Conservation (phyloP, 2,888 invertebrate genomes). For the Drosophila trichaetosa region DNA sequence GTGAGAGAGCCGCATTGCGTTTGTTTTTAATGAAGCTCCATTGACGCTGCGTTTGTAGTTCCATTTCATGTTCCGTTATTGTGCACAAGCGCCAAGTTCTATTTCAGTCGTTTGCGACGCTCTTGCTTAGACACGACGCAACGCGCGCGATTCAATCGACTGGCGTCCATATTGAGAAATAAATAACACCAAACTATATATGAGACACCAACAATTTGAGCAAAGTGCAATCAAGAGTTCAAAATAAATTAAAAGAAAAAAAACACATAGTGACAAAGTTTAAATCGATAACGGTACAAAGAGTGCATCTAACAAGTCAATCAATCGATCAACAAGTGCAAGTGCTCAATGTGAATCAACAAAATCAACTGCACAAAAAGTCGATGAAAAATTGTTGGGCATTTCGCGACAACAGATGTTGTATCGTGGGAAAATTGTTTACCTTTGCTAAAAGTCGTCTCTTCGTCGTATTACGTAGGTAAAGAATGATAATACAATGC, state of each 20-base stretch:
- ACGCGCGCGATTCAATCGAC: slow-evolving; percentile 37
- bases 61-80: slow-evolving; percentile 52
- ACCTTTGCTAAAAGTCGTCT: slow-evolving; percentile 31
- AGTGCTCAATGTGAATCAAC: slow-evolving; percentile 37
- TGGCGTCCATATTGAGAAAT: slow-evolving; percentile 14
- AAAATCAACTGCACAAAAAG: slow-evolving; percentile 51
- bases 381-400: slow-evolving; percentile 54
- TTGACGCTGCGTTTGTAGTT: slow-evolving; percentile 51
- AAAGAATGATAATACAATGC: slow-evolving; percentile 33
- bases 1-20: slow-evolving; percentile 35
- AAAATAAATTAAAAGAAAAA: slow-evolving; percentile 7
- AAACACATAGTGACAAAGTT: slow-evolving; percentile 4
- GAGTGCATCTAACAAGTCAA: slow-evolving; percentile 29
- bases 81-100: slow-evolving; percentile 49
- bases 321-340: slow-evolving; percentile 41
- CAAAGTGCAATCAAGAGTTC: slow-evolving; percentile 52
- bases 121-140: slow-evolving; percentile 50
- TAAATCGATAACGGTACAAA: slow-evolving; percentile 27
- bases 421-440: slow-evolving; percentile 75
- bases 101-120: slow-evolving; percentile 72
- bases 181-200: slow-evolving; percentile 57
- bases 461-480: slow-evolving; percentile 8
- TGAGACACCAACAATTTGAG: slow-evolving; percentile 42
- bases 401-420: slow-evolving; percentile 46
- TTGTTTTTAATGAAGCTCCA: slow-evolving; percentile 44